A percentile compares a stretch with the other conserved stretches of the same genome.
Conservation (phyloP, 2,113 vertebrate genomes). For the Eonycteris spelaea region DNA sequence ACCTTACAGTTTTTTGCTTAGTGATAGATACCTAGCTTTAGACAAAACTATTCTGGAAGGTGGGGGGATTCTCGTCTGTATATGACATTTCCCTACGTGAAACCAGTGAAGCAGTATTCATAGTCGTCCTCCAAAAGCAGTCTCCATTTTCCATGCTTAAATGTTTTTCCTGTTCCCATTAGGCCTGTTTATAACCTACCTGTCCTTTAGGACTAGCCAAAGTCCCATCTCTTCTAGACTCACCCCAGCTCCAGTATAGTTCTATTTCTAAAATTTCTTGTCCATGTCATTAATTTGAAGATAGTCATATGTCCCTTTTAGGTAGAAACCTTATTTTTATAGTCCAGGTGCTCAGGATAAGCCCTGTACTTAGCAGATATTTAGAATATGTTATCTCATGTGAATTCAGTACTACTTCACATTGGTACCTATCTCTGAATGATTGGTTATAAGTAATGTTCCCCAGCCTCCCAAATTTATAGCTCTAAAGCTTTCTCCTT, state of each 20-base stretch:
- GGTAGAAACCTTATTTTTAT: background rate
- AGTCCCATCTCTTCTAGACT: background rate
- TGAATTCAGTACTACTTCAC: background rate
- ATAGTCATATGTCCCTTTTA: background rate
- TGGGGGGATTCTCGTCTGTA: background rate
- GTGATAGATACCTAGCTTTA: background rate
- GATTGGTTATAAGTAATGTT: background rate
- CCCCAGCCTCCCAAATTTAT: background rate
- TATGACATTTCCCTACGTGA: background rate
- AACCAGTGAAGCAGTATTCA: background rate
- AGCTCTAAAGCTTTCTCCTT: background rate
- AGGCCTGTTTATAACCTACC: background rate
- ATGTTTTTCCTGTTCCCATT: background rate
- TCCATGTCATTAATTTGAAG: background rate
- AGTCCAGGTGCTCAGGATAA: background rate
- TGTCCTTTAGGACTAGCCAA: background rate
- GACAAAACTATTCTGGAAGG: background rate
- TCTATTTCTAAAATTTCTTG: background rate
- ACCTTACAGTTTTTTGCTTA: background rate
- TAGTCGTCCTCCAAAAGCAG: background rate
- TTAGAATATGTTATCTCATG: background rate
- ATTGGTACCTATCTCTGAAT: background rate
- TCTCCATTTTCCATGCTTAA: background rate
- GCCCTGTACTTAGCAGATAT: background rate
- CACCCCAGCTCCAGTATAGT: background rate